Percentiles rank a stretch among this genome's conserved stretches.
These are phyloP conservation scores for Enteromius viviparus DNA, from an alignment of 2,797 vertebrate genomes.

Conservation along the genomic window DNA sequence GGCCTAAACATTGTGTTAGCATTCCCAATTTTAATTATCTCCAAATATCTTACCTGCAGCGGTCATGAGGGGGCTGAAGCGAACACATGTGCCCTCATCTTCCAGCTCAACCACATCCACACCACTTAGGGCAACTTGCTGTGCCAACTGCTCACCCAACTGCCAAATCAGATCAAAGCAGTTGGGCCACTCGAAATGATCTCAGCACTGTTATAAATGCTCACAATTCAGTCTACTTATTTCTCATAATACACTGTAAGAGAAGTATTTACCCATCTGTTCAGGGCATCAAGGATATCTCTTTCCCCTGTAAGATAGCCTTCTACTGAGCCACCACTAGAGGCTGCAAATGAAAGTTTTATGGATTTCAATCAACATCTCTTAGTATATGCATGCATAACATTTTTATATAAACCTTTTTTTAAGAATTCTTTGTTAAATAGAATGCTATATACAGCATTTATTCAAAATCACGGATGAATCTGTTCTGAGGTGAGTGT, in stretches of 20 bases:
- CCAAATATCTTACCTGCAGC: conserved; percentile 83
- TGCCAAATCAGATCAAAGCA: conserved; percentile 62
- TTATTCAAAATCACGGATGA: background rate
- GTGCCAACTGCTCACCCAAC: conserved; percentile 87
- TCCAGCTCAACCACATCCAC: conserved; percentile 91
- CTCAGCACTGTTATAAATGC: background rate
- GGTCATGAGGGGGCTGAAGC: conserved; percentile 92
- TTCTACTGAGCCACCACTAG: conserved; percentile 69
- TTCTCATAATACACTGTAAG: background rate
- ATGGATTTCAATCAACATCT: background rate
- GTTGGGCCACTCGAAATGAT: background rate
- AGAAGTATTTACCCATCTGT: conserved; percentile 85
- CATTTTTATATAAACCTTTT: background rate
- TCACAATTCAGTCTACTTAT: background rate
- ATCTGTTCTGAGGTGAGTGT: too few relatives aligned
- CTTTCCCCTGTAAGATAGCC: conserved; percentile 75
- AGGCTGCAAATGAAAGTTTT: conserved; percentile 59
- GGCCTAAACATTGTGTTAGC: background rate
- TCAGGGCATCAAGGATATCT: conserved; percentile 85
- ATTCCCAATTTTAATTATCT: background rate
- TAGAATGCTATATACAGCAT: background rate
- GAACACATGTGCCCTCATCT: conserved; percentile 87
- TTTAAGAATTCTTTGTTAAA: background rate
- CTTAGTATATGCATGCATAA: background rate
- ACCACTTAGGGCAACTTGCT: conserved; percentile 84